These are phyloP conservation scores for Isotomurus palustris DNA, from an alignment of 2,888 invertebrate species.

Conservation along the genomic window DNA sequence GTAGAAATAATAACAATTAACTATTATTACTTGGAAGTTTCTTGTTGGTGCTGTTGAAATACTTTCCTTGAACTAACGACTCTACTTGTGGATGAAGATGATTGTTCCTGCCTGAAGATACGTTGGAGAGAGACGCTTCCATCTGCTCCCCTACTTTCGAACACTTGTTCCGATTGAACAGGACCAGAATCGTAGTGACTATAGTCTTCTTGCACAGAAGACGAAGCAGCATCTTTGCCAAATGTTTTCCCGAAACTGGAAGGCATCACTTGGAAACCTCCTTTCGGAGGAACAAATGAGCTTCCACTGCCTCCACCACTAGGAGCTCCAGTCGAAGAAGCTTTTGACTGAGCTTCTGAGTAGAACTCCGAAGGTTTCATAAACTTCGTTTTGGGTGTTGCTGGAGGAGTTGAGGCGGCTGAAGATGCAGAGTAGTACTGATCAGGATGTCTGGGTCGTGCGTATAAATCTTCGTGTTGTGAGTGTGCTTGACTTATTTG, in stretches of 20 bases:
- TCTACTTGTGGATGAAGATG: slow-evolving; percentile 39
- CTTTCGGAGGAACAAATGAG: slow-evolving; percentile 30
- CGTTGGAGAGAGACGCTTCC: slow-evolving; percentile 42
- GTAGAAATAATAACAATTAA: not conserved
- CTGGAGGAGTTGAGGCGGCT: slow-evolving; percentile 30
- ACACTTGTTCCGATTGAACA: slow-evolving; percentile 39
- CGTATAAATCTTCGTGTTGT: slow-evolving; percentile 40
- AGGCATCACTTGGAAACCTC: slow-evolving; percentile 39
- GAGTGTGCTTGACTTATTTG: slow-evolving; percentile 11
- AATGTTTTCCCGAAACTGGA: slow-evolving; percentile 34
- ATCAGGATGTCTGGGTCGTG: slow-evolving; percentile 40
- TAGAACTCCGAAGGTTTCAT: slow-evolving; percentile 45
- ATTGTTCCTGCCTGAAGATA: slow-evolving; percentile 44
- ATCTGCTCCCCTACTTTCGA: slow-evolving; percentile 40
- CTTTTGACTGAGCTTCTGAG: slow-evolving; percentile 21
- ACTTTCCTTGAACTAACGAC: slow-evolving; percentile 39
- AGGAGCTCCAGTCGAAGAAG: not conserved
- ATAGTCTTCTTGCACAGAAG: slow-evolving; percentile 30
- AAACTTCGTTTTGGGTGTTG: slow-evolving; percentile 39
- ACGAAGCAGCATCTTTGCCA: slow-evolving; percentile 29
- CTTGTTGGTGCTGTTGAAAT: slow-evolving; percentile 40
- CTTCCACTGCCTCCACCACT: not conserved
- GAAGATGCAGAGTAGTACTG: slow-evolving; percentile 41
- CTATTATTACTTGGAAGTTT: slow-evolving; percentile 1
- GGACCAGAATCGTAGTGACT: slow-evolving; percentile 45